Percentiles rank a stretch among this genome's conserved stretches.
These are phyloP conservation scores for Fistularia tabacaria DNA, from an alignment of 2,797 vertebrate genomes.

Conservation along the genomic window DNA sequence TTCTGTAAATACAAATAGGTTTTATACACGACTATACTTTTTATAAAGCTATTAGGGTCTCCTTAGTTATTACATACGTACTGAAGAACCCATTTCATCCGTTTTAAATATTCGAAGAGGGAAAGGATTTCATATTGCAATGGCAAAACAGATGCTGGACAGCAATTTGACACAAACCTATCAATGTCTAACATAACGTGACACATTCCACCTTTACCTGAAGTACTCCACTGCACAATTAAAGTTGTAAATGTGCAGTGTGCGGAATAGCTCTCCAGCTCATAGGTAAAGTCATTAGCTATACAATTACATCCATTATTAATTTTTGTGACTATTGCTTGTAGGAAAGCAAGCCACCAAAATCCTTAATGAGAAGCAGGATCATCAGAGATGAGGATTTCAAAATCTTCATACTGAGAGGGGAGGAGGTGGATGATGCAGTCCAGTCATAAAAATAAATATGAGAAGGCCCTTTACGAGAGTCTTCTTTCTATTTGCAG, in stretches of 20 bases:
- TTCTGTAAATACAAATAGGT: too few relatives aligned
- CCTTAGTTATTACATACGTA: too few relatives aligned
- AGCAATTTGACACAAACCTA: constrained; percentile 14
- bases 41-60: too few relatives aligned
- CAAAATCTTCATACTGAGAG: constrained; percentile 18
- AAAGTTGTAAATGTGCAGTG: constrained; percentile 26
- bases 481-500: constrained; percentile 40
- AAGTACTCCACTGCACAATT: constrained; percentile 35
- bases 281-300: constrained; percentile 31
- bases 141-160: constrained; percentile 4
- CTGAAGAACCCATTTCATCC: too few relatives aligned
- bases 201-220: constrained; percentile 20
- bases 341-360: constrained; percentile 24
- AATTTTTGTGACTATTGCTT: constrained; percentile 9
- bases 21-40: too few relatives aligned
- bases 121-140: too few relatives aligned
- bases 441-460: constrained; percentile 34
- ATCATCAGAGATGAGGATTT: constrained; percentile 31
- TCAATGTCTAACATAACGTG: constrained; percentile 24
- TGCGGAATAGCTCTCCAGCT: neutral
- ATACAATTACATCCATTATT: neutral
- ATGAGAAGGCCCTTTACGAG: constrained; percentile 32
- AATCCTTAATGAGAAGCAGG: constrained; percentile 21
- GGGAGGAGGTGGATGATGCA: constrained; percentile 29
- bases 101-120: too few relatives aligned